Conservation (phyloP, 2,113 vertebrate species). For the Bucco capensis region DNA sequence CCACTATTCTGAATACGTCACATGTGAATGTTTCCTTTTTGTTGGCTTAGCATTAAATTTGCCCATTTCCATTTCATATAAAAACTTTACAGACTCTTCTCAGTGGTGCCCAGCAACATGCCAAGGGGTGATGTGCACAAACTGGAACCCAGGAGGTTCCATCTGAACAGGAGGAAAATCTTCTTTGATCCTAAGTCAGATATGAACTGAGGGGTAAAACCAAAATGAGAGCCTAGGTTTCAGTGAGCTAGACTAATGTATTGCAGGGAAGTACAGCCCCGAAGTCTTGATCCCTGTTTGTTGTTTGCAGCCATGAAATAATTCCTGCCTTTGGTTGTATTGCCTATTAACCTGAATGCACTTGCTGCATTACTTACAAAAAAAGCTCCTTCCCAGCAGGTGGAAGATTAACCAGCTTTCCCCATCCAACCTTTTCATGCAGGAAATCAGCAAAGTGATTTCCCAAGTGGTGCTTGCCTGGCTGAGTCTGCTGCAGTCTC, state of each 20-base stretch:
- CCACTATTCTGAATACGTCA: not conserved
- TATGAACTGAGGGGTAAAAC: not conserved
- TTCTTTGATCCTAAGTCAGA: not conserved
- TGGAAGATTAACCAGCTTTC: not conserved
- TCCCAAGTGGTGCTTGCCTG: not conserved
- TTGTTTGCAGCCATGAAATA: not conserved
- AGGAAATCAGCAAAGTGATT: not conserved
- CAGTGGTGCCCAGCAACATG: too few species aligned
- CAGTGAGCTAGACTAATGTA: not conserved
- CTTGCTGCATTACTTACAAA: not conserved
- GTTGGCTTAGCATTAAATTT: not conserved
- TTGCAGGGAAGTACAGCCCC: not conserved
- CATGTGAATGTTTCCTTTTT: not conserved
- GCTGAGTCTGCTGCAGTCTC: not conserved
- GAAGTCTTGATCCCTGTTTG: not conserved
- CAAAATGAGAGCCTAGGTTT: not conserved
- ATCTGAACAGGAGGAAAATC: too few species aligned
- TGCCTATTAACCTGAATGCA: not conserved
- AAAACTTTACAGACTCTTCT: too few species aligned
- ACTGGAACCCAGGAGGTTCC: too few species aligned
- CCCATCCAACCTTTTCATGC: not conserved
- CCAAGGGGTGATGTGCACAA: too few species aligned
- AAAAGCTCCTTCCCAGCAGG: not conserved
- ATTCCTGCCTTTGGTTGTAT: not conserved
- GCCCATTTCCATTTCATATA: not conserved